phyloP scores from a whole-genome alignment of 2,113 vertebrate genomes.

The Gnathonemus longibarbis region DNA sequence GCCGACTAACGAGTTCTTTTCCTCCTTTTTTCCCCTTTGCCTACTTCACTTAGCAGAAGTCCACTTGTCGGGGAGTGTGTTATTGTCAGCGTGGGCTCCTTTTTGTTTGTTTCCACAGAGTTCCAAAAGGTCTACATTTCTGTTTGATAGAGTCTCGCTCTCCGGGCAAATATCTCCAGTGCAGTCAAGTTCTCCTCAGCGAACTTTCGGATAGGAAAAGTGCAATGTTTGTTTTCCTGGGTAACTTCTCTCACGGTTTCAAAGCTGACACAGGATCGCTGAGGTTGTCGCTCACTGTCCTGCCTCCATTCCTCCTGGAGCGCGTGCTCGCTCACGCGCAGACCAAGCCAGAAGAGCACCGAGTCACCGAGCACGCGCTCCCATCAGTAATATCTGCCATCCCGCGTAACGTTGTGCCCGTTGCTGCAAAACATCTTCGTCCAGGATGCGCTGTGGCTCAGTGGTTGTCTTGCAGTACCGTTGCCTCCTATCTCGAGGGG shows the following conservation, averaged over 20 bases:
- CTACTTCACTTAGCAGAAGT: conserved; percentile 40
- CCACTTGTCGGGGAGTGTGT: conserved; percentile 56
- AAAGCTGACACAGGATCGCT: conserved; percentile 47
- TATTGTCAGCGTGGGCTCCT: conserved; percentile 67
- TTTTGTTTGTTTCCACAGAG: conserved; percentile 51
- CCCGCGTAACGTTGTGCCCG: conserved; percentile 1
- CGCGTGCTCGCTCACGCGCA: conserved; percentile 37
- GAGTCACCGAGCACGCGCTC: conserved; percentile 33
- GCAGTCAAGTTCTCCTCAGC: not conserved
- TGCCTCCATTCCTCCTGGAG: conserved; percentile 43
- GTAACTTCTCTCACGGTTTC: conserved; percentile 47
- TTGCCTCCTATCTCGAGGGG: not conserved
- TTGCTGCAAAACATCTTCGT: not conserved
- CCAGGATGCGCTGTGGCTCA: not conserved
- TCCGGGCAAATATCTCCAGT: conserved; percentile 22
- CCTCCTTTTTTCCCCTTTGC: conserved; percentile 26
- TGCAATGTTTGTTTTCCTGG: conserved; percentile 32
- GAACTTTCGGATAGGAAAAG: conserved; percentile 16
- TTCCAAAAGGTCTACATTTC: conserved; percentile 45
- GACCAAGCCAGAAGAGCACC: conserved; percentile 56
- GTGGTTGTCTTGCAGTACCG: not conserved
- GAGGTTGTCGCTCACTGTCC: conserved; percentile 41
- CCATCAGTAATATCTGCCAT: conserved; percentile 50
- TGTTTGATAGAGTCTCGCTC: conserved; percentile 28
- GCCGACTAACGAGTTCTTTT: conserved; percentile 15